Conservation (phyloP, 1,140 invertebrate species). For the Drosophila simulans region DNA sequence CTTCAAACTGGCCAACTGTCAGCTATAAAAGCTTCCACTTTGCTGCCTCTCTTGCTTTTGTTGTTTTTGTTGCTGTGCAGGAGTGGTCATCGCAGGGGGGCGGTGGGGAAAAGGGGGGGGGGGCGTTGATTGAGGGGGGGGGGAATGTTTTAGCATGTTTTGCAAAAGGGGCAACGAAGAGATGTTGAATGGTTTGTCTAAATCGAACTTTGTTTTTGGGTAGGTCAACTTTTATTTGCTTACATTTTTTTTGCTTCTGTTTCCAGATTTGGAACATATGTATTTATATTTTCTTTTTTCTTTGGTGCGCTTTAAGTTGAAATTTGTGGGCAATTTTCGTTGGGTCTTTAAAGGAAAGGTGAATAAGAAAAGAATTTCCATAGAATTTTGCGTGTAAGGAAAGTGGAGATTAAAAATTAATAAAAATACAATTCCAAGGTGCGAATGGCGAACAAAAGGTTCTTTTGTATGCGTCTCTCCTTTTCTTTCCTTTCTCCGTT, state of each 20-base stretch:
- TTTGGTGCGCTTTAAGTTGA: not conserved
- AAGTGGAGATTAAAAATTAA: slow-evolving; percentile 32
- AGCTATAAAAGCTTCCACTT: slow-evolving; percentile 61
- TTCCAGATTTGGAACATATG: not conserved
- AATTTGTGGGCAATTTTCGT: not conserved
- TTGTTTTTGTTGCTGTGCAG: slow-evolving; percentile 1
- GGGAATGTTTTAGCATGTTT: slow-evolving; percentile 58
- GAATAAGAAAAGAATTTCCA: not conserved
- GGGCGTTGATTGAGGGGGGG: slow-evolving; percentile 6
- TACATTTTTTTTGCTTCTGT: slow-evolving; percentile 1
- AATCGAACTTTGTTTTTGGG: slow-evolving; percentile 36
- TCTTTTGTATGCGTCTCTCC: not conserved
- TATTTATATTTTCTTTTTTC: not conserved
- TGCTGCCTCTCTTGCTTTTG: slow-evolving; percentile 6
- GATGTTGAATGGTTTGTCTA: slow-evolving; percentile 36
- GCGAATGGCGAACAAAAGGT: slow-evolving; percentile 4
- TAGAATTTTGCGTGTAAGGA: not conserved
- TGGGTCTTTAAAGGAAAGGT: not conserved
- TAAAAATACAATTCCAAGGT: slow-evolving; percentile 31
- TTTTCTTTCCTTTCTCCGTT: not conserved
- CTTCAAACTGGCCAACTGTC: slow-evolving; percentile 46
- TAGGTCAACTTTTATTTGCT: slow-evolving; percentile 30
- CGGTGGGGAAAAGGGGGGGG: slow-evolving; percentile 1
- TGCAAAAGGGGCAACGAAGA: not conserved
- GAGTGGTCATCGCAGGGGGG: slow-evolving; percentile 29